phyloP scores from a whole-genome alignment of 2,888 invertebrate genomes.

The Invenusta paracnida region DNA sequence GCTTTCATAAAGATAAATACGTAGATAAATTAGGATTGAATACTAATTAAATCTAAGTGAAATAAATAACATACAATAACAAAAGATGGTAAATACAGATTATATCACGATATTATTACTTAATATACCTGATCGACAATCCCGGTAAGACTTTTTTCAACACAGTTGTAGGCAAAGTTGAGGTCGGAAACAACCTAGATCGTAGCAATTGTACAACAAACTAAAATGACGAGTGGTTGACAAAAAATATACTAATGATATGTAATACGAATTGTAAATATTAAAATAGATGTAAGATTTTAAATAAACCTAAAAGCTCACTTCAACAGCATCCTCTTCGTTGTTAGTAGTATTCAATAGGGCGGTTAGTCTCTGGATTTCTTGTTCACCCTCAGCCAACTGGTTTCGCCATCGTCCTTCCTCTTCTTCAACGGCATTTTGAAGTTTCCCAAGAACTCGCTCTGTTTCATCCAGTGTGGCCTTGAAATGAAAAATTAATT shows the following conservation, averaged over 20 bases:
- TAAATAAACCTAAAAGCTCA: not conserved
- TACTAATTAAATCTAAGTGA: no score
- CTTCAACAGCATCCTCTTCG: not conserved
- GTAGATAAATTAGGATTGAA: no score
- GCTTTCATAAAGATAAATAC: no score
- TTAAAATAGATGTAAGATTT: no score
- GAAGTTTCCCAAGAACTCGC: not conserved
- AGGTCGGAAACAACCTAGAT: slow-evolving; percentile 69
- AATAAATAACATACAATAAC: no score
- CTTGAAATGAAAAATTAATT: not conserved
- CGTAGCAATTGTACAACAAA: not conserved
- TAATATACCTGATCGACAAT: slow-evolving; percentile 70
- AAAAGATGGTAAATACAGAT: no score
- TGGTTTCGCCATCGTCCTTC: slow-evolving; percentile 9
- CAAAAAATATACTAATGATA: no score
- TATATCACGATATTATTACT: no score
- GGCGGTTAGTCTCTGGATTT: not conserved
- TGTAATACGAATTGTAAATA: no score
- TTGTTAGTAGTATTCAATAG: not conserved
- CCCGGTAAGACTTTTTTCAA: slow-evolving; percentile 68
- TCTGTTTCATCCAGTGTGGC: not conserved
- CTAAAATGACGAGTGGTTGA: no score
- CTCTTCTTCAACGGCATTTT: slow-evolving; percentile 33
- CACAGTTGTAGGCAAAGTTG: slow-evolving; percentile 69
- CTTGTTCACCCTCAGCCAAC: not conserved